Conservation (phyloP, 64 coral and sea anemone genomes). For the Hydrozoanthus tunicans region DNA sequence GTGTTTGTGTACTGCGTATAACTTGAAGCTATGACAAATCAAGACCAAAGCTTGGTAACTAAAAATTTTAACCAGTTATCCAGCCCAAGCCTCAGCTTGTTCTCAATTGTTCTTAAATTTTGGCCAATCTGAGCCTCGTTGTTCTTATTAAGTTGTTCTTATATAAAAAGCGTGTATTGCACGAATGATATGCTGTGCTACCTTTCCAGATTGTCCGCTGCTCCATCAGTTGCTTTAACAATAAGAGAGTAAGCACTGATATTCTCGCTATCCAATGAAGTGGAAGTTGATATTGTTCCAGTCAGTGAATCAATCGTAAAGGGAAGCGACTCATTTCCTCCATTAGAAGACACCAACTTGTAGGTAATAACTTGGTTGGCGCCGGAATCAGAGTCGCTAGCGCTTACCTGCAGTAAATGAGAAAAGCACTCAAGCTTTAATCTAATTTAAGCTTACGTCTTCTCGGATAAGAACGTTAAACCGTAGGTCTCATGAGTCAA, state of each 20-base stretch:
- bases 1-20: too few relatives aligned
- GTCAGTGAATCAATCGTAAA: conserved; percentile 15
- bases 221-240: conserved; percentile 49
- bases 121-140: too few relatives aligned
- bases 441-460: too few relatives aligned
- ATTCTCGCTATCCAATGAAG: conserved; percentile 31
- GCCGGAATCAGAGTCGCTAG: conserved; percentile 16
- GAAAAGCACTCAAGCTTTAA: background rate
- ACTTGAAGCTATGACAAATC: too few relatives aligned
- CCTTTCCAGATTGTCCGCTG: background rate
- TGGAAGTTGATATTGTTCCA: conserved; percentile 19
- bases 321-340: background rate
- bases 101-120: too few relatives aligned
- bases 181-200: background rate
- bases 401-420: background rate
- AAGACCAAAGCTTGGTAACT: too few relatives aligned
- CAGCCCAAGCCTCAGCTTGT: too few relatives aligned
- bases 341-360: background rate
- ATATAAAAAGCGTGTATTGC: too few relatives aligned
- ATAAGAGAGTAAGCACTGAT: conserved; percentile 12
- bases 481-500: too few relatives aligned
- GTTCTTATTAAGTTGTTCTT: too few relatives aligned
- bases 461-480: too few relatives aligned
- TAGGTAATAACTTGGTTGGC: conserved; percentile 39
- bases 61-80: too few relatives aligned